Base-by-base conservation (phyloP, 2,888 invertebrate species). In the Scaptodrosophila latifasciaeformis region DNA sequence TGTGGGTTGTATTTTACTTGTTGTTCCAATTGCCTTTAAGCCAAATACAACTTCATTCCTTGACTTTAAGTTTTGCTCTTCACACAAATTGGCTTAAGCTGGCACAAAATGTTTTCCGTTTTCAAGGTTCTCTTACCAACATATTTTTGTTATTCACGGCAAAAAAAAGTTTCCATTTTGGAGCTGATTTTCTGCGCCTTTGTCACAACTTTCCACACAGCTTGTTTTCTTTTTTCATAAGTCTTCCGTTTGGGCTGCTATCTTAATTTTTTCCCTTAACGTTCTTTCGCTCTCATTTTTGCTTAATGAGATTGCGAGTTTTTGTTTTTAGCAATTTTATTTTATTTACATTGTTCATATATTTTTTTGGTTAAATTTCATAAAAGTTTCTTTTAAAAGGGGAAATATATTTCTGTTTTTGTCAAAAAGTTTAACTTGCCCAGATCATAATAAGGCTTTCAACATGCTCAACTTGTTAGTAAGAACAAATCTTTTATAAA, bases 31-130 rank as follows among this genome's bases (percentile, higher is more conserved):
- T 67, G 57, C 43, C 59, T 59, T 65, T 63, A 65, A 70, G 65
- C 59, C 45, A 49, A 49, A 13, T 31, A 18, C 17, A 37, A 37
- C 37, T 17, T 37, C 18, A 18, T 17, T 60, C n/a, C n/a, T 48
- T 49, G 50, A 17, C 37, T 42, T 46, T 50, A 62, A 48, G 53
- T 63, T 56, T 59, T 60, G 59, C 39, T 60, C 69, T 72, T 71
- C 70, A 59, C 70, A 72, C 77, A 72, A 72, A 77, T 72, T 72
- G 72, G 77, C 70, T 76, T 72, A 76, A 76, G 70, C 77, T 67
- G 45, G 52, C 65, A 76, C 63, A 76, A 76, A 71, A 67, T 70
- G 71, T 54, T 71, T 72, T 62, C 50, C 71, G 58, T n/a, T n/a
- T n/a, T n/a, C n/a, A n/a, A n/a, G n/a, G n/a, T n/a, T n/a, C n/a